Base-by-base conservation (phyloP, 1,140 invertebrate genomes). In the Eubasilissa regina region DNA sequence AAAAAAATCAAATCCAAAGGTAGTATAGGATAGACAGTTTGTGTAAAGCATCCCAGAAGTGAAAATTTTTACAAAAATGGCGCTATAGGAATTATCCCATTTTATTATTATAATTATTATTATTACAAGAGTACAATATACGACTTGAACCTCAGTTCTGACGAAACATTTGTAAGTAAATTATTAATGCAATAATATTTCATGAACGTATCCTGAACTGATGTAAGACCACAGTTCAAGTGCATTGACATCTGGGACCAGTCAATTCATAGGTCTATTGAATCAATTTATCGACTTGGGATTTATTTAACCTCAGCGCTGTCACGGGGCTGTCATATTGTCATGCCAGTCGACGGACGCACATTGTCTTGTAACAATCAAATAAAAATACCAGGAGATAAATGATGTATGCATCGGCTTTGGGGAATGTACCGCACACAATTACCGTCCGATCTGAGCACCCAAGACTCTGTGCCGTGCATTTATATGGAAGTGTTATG, bases 221-320 rank as follows among this genome's bases (percentile, higher is more conserved):
- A n/a, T 64, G 7, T 12, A 21, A 17, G 9, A 62, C 58, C 7
- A 3, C 19, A 25, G 58, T 25, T 62, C 60, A 64, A 64, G 25
- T 43, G n/a, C 60, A 43, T 64, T 64, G 60, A 43, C 60, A 64
- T 64, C 60, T 43, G 55, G 17, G 60, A 25, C 60, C 35, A 1
- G 60, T 64, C 60, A 21, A 62, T 35, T 35, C 58, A 9, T 43
- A 43, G 35, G 25, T 13, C 19, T 13, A 64, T 64, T 64, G 60
- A 64, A 64, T 64, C 60, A 64, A 35, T 64, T 64, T 25, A 64
- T 64, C 60, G 60, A 64, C 21, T 43, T 25, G 25, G 60, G 60
- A 64, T 64, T 64, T 64, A 64, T 64, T 64, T 64, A 64, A 43
- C 60, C 60, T 64, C 60, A 64, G 35, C 25, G 60, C 60, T 64